Percentiles rank a stretch among this genome's conserved stretches.
phyloP scores from a whole-genome alignment of 2,888 invertebrate species.

The Drosophila pegasa region DNA sequence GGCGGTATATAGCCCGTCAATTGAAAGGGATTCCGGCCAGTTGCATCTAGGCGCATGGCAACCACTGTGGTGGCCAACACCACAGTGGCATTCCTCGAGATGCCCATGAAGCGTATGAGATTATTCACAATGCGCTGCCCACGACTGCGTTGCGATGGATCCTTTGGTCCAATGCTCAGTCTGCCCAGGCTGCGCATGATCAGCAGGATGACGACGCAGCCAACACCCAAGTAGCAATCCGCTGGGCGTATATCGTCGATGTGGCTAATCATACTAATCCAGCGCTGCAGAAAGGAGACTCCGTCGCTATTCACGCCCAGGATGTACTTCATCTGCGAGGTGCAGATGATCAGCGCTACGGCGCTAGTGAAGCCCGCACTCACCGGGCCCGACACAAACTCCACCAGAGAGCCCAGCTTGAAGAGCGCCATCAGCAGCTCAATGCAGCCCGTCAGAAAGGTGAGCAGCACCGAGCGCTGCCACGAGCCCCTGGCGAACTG shows the following conservation, averaged over 20 bases:
- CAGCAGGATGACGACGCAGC: constrained; percentile 90
- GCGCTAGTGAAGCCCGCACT: constrained; percentile 96
- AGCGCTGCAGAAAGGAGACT: constrained; percentile 91
- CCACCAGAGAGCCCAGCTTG: constrained; percentile 93
- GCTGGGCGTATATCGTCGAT: constrained; percentile 88
- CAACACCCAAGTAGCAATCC: constrained; percentile 91
- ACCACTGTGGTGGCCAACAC: constrained; percentile 89
- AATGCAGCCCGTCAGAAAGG: constrained; percentile 90
- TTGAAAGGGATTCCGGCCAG: constrained; percentile 85
- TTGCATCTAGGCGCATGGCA: constrained; percentile 87
- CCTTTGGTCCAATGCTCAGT: constrained; percentile 87
- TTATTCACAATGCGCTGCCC: constrained; percentile 87
- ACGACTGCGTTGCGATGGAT: constrained; percentile 83
- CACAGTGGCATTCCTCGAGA: constrained; percentile 92
- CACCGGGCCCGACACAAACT: constrained; percentile 95
- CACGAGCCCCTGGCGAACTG: constrained; percentile 89
- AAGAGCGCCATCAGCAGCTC: constrained; percentile 92
- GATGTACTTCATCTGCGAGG: constrained; percentile 94
- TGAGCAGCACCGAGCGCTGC: constrained; percentile 90
- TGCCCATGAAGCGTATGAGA: constrained; percentile 90
- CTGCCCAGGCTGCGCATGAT: constrained; percentile 90
- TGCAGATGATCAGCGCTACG: constrained; percentile 93
- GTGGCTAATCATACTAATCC: constrained; percentile 90
- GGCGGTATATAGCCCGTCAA: constrained; percentile 90
- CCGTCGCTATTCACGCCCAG: constrained; percentile 90